These are phyloP conservation scores for Oncorhynchus clarkii DNA, from an alignment of 2,113 vertebrate species.

Conservation along the genomic window DNA sequence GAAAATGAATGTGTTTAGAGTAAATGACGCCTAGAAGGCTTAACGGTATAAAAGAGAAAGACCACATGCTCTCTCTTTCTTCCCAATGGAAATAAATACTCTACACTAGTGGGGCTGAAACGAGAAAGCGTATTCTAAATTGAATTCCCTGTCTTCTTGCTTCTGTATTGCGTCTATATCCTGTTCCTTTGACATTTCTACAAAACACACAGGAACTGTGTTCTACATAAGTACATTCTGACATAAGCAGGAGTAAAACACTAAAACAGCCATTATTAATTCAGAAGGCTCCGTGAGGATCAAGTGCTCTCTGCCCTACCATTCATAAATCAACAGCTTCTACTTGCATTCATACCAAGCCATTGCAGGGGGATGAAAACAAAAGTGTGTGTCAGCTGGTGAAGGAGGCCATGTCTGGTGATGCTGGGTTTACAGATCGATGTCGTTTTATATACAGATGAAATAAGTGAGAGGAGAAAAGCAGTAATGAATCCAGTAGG, in stretches of 20 bases:
- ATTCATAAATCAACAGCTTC: neutral
- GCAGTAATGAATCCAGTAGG: neutral
- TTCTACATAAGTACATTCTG: too few relatives aligned
- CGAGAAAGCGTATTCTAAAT: too few relatives aligned
- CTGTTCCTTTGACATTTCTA: too few relatives aligned
- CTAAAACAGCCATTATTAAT: conserved; percentile 65
- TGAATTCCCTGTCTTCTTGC: too few relatives aligned
- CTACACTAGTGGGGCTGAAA: neutral
- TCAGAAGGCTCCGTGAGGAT: conserved; percentile 75
- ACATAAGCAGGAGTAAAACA: conserved; percentile 48
- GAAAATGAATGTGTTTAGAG: conserved; percentile 14
- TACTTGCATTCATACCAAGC: neutral
- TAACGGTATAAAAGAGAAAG: conserved; percentile 6
- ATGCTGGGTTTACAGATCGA: neutral
- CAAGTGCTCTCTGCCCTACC: conserved; percentile 53
- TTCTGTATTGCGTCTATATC: too few relatives aligned
- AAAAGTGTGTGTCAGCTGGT: neutral
- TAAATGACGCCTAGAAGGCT: conserved; percentile 9
- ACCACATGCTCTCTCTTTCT: conserved; percentile 57
- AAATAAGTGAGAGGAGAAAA: neutral
- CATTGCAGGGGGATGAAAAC: neutral
- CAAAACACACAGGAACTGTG: too few relatives aligned
- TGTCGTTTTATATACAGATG: neutral
- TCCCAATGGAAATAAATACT: conserved; percentile 67
- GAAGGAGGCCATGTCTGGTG: neutral